Evolutionary conservation across 1,140 invertebrate genomes (phyloP), one percentile per base, ranked within the genome.

Genomic region (Elymnias hypermnestra): DNA sequence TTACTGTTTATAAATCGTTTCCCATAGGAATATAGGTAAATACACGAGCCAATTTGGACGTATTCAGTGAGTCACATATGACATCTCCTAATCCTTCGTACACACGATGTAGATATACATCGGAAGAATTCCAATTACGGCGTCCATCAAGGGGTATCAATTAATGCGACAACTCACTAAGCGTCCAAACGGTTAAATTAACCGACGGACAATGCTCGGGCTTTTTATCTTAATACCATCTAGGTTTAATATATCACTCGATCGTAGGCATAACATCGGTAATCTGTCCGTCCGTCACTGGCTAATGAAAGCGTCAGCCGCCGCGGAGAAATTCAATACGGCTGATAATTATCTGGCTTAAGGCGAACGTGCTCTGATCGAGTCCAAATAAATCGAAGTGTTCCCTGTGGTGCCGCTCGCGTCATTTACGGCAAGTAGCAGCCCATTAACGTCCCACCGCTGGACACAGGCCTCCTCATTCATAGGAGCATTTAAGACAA

Each of bases 191-290:
- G 33, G 17, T 36, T 21, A 44, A 44, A 44, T 44, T 36, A 44
- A 36, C 42, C 21, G 29, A 13, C 31, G 17, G 1, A 43, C 28
- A 26, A 43, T 29, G 12, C 1, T n/a, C 14, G n/a, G 25, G 21
- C 13, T 13, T 39, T 25, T 53, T 59, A 68, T 68, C 64, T 68
- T 57, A 67, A 58, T 56, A 56, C 48, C 58, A 62, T 64, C 64
- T 61, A 43, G 46, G 45, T 56, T 60, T 62, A 59, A 68, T 65
- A 64, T 50, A 65, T 65, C 64, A 65, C 56, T 55, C 44, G 22
- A 54, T 47, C 47, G 50, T 54, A 54, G 54, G 43, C 59, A 62
- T 47, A 52, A 53, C 60, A 57, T 54, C 56, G 52, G 50, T 53
- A 51, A 60, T 60, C 63, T 51, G 56, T 58, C 63, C 33, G 56